Evolutionary conservation across 92 coral and sea anemone species (phyloP), one percentile per base, ranked within the genome.

Genomic region (Parazoanthus swiftii): DNA sequence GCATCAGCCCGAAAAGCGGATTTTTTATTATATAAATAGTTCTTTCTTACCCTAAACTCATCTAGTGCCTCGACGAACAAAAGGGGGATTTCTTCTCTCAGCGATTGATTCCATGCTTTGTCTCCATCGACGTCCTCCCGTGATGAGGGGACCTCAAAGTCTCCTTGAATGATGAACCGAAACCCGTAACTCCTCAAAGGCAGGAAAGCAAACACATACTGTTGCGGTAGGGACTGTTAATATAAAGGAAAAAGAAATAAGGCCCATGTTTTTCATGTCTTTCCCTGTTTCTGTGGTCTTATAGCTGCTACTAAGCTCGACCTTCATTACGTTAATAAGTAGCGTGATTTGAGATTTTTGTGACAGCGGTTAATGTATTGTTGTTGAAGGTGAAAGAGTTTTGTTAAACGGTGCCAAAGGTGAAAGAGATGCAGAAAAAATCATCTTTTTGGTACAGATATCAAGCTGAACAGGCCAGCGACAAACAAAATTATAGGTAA

Each of bases 41-140:
- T 42, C 13, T 51, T 26, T 35, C 37, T 77, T 67, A 94, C 98
- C 97, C 92, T 94, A 81, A 96, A 96, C 29, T 90, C 95, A 39
- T 93, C 94, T 68, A 96, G 71, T 23, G 98, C 94, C 54, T 96
- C 95, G 70, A 94, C 88, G 43, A 96, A 96, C 37, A 96, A 94
- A 29, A 86, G 83, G 36, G 98, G 94, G 5, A 96, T 96, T 80
- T 96, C 95, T 56, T 94, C 95, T 50, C 98, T 92, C 5, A 96
- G 92, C 95, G 98, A 93, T 85, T 96, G 98, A 81, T 96, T 96
- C 98, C 98, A 96, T 4, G 95, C 93, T 75, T 94, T 96, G 87
- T 96, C 98, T 18, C 91, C 88, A 75, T 96, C 98, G 33, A 96
- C 97, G 82, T 94, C 95, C 76, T 96, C 98, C 71, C 98, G 90